phyloP scores from a whole-genome alignment of 2,113 vertebrate species.

The Gymnobelideus leadbeateri region DNA sequence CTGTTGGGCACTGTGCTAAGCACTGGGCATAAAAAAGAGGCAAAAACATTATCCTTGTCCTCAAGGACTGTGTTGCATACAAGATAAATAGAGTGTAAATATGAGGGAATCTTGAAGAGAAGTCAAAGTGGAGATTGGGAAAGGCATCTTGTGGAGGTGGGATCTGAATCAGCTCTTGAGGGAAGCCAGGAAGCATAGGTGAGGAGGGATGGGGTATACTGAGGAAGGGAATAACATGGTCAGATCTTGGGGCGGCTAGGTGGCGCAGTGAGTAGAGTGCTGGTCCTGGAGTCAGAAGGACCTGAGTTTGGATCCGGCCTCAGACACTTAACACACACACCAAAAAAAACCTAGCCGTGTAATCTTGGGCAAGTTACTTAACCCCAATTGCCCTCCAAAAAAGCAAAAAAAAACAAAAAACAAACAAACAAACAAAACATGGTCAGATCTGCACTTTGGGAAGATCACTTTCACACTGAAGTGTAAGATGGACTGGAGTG shows the following conservation, averaged over 20 bases:
- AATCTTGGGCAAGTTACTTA: too few species aligned
- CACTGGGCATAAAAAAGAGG: background rate
- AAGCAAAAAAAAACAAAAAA: too few species aligned
- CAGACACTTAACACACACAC: too few species aligned
- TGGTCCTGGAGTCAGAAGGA: too few species aligned
- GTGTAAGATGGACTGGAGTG: background rate
- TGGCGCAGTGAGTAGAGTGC: too few species aligned
- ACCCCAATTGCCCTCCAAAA: too few species aligned
- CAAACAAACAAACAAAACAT: too few species aligned
- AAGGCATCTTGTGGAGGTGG: background rate
- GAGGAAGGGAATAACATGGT: too few species aligned
- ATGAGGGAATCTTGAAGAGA: background rate
- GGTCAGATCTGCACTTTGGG: background rate
- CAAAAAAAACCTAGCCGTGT: too few species aligned
- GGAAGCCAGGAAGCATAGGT: background rate
- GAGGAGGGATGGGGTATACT: background rate
- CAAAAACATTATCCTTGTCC: background rate
- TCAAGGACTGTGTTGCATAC: background rate
- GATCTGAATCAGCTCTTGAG: background rate
- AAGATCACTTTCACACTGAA: background rate
- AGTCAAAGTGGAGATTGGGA: background rate
- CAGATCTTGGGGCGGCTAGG: too few species aligned
- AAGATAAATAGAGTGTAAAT: background rate
- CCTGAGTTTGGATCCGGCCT: too few species aligned
- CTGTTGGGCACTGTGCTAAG: background rate